Percentiles rank a stretch among this genome's conserved stretches.
Conservation (phyloP, 2,113 vertebrate species). For the Merops nubicus region DNA sequence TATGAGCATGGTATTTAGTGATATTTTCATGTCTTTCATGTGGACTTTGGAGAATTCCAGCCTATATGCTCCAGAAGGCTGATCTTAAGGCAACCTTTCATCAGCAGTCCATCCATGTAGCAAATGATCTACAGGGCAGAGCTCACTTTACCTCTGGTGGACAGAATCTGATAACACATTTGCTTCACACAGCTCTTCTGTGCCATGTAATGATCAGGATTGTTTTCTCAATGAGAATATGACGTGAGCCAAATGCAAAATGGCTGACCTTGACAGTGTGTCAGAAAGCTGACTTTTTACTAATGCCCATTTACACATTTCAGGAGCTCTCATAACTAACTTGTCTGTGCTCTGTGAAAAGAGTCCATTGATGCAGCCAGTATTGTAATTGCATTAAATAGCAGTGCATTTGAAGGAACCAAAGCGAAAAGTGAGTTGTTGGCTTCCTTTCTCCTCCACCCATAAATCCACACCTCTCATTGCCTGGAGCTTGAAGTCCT, state of each 20-base stretch:
- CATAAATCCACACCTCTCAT: neutral
- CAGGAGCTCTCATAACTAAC: neutral
- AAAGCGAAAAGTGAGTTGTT: neutral
- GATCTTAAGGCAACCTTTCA: slow-evolving; percentile 49
- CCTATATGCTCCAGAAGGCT: neutral
- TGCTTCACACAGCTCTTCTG: neutral
- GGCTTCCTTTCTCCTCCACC: neutral
- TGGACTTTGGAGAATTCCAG: slow-evolving; percentile 57
- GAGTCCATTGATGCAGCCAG: neutral
- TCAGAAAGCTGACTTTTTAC: neutral
- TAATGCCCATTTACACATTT: neutral
- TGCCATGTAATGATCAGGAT: neutral
- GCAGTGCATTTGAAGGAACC: neutral
- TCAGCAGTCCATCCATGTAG: neutral
- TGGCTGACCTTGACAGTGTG: neutral
- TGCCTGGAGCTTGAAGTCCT: neutral
- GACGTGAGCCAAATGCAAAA: neutral
- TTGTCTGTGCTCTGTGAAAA: neutral
- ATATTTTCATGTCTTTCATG: slow-evolving; percentile 53
- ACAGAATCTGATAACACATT: slow-evolving; percentile 4
- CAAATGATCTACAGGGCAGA: neutral
- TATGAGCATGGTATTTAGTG: slow-evolving; percentile 20
- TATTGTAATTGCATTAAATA: neutral
- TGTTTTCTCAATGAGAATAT: neutral
- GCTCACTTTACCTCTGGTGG: slow-evolving; percentile 8